Percentiles rank a stretch among this genome's conserved stretches.
Conservation (phyloP, 2,888 invertebrate species). For the Emmelina monodactyla region DNA sequence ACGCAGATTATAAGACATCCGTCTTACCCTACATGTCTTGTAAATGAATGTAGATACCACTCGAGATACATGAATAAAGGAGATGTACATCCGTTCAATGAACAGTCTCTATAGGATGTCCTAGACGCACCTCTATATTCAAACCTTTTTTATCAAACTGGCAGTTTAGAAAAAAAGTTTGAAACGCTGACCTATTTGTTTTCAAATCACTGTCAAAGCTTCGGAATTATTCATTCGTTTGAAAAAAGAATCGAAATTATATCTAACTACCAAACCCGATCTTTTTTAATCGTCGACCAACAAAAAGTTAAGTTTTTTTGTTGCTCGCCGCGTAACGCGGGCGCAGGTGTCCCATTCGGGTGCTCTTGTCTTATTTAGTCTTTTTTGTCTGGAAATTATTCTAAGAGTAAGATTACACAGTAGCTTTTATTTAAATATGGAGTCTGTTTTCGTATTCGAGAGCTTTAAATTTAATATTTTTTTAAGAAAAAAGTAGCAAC, state of each 20-base stretch:
- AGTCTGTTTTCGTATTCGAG: too few relatives aligned
- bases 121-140: background rate
- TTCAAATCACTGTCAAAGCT: too few relatives aligned
- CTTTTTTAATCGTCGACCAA: background rate
- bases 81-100: background rate
- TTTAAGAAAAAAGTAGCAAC: too few relatives aligned
- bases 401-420: too few relatives aligned
- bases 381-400: slow-evolving; percentile 20
- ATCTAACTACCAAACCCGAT: background rate
- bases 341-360: slow-evolving; percentile 43
- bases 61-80: background rate
- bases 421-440: too few relatives aligned
- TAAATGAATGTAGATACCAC: too few relatives aligned
- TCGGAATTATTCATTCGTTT: too few relatives aligned
- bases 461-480: too few relatives aligned
- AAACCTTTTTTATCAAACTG: too few relatives aligned
- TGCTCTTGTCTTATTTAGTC: slow-evolving; percentile 21
- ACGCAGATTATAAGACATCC: slow-evolving; percentile 13
- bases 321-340: slow-evolving; percentile 45
- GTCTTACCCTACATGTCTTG: background rate
- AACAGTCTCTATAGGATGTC: background rate
- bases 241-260: too few relatives aligned
- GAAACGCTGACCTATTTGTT: too few relatives aligned
- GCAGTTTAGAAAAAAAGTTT: too few relatives aligned
- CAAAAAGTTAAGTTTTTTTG: slow-evolving; percentile 23